phyloP scores from a whole-genome alignment of 2,888 invertebrate species.

The Nebria brevicollis region DNA sequence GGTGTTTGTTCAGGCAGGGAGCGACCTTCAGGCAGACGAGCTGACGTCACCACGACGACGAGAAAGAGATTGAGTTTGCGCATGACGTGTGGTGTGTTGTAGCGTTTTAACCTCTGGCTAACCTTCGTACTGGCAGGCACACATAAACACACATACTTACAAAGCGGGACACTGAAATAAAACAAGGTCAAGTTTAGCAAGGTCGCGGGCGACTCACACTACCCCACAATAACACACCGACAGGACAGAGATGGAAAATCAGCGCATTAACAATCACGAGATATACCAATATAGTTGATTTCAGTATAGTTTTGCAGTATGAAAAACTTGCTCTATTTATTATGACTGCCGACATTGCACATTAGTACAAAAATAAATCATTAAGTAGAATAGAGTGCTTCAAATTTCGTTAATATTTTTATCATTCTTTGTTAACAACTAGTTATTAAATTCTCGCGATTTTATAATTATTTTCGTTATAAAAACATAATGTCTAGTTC shows the following conservation, averaged over 20 bases:
- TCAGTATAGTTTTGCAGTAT: not conserved
- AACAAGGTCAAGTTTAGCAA: conserved; percentile 64
- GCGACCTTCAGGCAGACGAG: not conserved
- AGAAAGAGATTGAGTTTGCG: conserved; percentile 52
- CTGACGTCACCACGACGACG: conserved; percentile 29
- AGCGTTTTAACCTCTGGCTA: conserved; percentile 51
- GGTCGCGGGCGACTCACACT: conserved; percentile 53
- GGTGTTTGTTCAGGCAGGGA: conserved; percentile 1
- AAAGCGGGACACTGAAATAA: conserved; percentile 61
- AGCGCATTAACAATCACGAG: conserved; percentile 1
- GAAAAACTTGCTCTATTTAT: not conserved
- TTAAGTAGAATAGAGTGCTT: too few relatives aligned
- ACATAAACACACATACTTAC: conserved; percentile 24
- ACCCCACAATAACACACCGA: not conserved
- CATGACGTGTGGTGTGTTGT: conserved; percentile 51
- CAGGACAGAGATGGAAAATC: not conserved
- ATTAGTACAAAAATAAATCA: too few relatives aligned
- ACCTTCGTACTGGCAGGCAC: conserved; percentile 48
- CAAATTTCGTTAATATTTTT: too few relatives aligned
- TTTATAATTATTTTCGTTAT: too few relatives aligned
- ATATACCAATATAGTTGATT: not conserved
- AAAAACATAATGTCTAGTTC: too few relatives aligned
- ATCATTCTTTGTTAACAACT: too few relatives aligned
- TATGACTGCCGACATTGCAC: too few relatives aligned
- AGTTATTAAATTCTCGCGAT: too few relatives aligned